A percentile compares a stretch with the other conserved stretches of the same genome.
These are phyloP conservation scores for Chirona hameri DNA, from an alignment of 2,888 invertebrate genomes.

Conservation along the genomic window DNA sequence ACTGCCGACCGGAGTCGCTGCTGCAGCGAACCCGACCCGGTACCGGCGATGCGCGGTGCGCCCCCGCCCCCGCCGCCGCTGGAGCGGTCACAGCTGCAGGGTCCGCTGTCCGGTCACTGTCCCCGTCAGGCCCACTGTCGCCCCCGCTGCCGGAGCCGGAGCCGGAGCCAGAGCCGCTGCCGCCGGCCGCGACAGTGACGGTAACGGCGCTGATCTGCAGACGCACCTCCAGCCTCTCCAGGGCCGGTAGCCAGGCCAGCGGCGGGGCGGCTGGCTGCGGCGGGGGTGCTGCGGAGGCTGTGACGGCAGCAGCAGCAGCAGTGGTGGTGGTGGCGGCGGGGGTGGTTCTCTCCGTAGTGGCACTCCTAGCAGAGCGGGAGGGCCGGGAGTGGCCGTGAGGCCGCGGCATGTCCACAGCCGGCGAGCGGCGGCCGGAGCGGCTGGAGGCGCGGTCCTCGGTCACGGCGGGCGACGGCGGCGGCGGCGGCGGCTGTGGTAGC, in stretches of 20 bases:
- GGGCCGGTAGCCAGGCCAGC: not conserved
- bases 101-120: too few species aligned
- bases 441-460: not conserved
- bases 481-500: not conserved
- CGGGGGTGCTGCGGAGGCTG: not conserved
- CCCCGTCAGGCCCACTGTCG: too few species aligned
- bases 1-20: not conserved
- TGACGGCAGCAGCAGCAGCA: not conserved
- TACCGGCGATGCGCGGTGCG: not conserved
- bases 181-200: not conserved
- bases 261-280: not conserved
- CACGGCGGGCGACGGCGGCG: not conserved
- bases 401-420: not conserved
- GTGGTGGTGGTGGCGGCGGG: not conserved
- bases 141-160: too few species aligned
- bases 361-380: not conserved
- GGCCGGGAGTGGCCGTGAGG: not conserved
- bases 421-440: not conserved
- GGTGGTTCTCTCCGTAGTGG: not conserved
- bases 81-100: too few species aligned
- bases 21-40: conserved; percentile 4
- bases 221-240: conserved; percentile 22
- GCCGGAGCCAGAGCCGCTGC: too few species aligned
- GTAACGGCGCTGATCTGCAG: not conserved
- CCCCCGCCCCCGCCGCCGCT: too few species aligned